Evolutionary conservation across 2,888 invertebrate species (phyloP).

Genomic region (Deladenus siricidicola): DNA sequence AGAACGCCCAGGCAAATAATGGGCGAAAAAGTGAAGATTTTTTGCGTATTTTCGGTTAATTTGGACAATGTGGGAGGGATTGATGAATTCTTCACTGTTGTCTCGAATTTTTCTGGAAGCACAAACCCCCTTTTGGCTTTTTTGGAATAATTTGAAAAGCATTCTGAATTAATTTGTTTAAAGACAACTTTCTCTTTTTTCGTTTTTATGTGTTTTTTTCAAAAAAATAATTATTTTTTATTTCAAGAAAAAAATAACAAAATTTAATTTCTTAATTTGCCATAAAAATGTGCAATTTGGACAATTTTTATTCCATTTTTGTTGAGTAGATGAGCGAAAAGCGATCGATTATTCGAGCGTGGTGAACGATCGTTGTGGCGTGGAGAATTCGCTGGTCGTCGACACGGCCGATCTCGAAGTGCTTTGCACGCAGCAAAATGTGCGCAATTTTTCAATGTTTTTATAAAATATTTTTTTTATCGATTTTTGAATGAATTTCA

Average conservation of each 20-base stretch:
- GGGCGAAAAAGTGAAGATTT: not conserved
- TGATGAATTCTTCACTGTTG: no score
- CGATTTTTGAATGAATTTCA: not conserved
- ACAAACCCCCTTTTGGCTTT: no score
- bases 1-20: not conserved
- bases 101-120: no score
- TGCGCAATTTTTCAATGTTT: no score
- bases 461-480: not conserved
- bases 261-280: no score
- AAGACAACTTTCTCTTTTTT: not conserved
- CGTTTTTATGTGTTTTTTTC: not conserved
- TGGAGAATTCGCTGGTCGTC: not conserved
- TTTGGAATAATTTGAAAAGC: no score
- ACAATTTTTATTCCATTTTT: no score
- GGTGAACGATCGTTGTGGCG: not conserved
- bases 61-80: not conserved
- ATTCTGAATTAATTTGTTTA: no score
- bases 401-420: conserved; percentile 2
- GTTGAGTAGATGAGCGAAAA: not conserved
- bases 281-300: no score
- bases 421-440: not conserved
- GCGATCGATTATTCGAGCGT: not conserved
- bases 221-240: not conserved
- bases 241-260: no score
- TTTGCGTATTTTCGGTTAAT: not conserved